Percentiles rank a stretch among this genome's conserved stretches.
Evolutionary conservation across 2,888 invertebrate genomes (phyloP).

Genomic region (Taenaris catops): DNA sequence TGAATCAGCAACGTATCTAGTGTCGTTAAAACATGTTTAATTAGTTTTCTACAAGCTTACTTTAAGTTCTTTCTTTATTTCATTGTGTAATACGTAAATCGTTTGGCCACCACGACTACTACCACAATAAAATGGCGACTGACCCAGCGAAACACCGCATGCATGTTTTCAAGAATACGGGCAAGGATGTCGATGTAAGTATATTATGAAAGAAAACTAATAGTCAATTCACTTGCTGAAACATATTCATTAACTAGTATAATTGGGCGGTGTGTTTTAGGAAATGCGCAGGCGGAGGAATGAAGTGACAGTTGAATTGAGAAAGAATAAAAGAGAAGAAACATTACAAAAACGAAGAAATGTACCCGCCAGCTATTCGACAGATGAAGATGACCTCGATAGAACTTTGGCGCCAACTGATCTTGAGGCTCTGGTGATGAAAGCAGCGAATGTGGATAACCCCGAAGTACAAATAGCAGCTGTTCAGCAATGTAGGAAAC

Average conservation of each 20-base stretch:
- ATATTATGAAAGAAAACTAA: conserved; percentile 23
- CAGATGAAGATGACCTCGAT: conserved; percentile 88
- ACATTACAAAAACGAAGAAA: conserved; percentile 97
- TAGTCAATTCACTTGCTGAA: not conserved
- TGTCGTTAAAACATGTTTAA: conserved; percentile 65
- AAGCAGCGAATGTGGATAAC: conserved; percentile 89
- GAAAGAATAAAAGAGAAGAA: conserved; percentile 99
- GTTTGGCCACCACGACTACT: conserved; percentile 43
- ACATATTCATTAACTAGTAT: conserved; percentile 1
- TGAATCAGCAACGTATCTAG: conserved; percentile 58
- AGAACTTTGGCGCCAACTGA: conserved; percentile 85
- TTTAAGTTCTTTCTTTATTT: conserved; percentile 68
- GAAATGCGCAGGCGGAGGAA: conserved; percentile 98
- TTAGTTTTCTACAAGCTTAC: conserved; percentile 52
- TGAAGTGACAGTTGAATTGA: conserved; percentile 96
- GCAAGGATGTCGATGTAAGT: conserved; percentile 99
- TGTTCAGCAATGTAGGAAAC: conserved; percentile 96
- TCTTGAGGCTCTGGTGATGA: conserved; percentile 90
- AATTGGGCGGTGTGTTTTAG: conserved; percentile 68
- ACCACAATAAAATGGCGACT: conserved; percentile 86
- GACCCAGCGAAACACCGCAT: conserved; percentile 91
- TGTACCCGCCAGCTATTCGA: conserved; percentile 93
- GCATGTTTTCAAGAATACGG: conserved; percentile 98
- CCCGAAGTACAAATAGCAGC: conserved; percentile 92
- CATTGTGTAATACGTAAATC: conserved; percentile 58